Base-by-base conservation (phyloP, 2,797 vertebrate species). In the Vespertilio murinus region DNA sequence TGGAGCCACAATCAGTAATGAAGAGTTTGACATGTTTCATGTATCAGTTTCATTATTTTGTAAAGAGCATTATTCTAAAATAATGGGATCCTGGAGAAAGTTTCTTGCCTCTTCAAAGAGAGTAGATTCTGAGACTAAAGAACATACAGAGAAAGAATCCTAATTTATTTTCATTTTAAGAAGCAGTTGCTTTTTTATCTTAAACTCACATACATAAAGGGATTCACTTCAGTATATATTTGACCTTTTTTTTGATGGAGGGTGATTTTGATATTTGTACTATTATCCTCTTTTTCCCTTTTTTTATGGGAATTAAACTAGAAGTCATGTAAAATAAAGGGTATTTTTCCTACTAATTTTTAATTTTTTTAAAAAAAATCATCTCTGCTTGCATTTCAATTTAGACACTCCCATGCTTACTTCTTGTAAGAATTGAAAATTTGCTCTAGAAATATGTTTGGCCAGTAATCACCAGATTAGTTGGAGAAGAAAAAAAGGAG, bases 51-150 rank as follows among this genome's bases (percentile, higher is more conserved):
- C 87, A 71, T 75, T 81, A 40, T 71, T 88, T 45, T 80, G 88
- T 80, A 42, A 82, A 61, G 45, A 93, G 11, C 28, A 18, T 83
- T 95, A 45, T 69, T 91, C 47, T 90, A 52, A 67, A 93, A 81
- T 61, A 90, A 77, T 80, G n/a, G 18, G 56, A 73, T 90, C 52
- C 16, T 42, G 40, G 88, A 75, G 87, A 89, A 3, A 69, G 28
- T 40, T 3, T 93, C 30, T 78, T 93, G 45, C n/a, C 35, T 88
- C 47, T 80, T 75, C 70, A 42, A 80, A 88, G n/a, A 77, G 12
- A 82, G 45, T 49, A 77, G n/a, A 47, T 77, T 80, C 28, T 64
- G 80, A 94, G 49, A 59, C 28, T 47, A 14, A 89, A 54, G 54
- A 94, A 33, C 16, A 61, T 17, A 20, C 20, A 47, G 42, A 40